These are phyloP conservation scores for Sorex maritimensis DNA, from an alignment of 2,797 vertebrate genomes.

Conservation along the genomic window DNA sequence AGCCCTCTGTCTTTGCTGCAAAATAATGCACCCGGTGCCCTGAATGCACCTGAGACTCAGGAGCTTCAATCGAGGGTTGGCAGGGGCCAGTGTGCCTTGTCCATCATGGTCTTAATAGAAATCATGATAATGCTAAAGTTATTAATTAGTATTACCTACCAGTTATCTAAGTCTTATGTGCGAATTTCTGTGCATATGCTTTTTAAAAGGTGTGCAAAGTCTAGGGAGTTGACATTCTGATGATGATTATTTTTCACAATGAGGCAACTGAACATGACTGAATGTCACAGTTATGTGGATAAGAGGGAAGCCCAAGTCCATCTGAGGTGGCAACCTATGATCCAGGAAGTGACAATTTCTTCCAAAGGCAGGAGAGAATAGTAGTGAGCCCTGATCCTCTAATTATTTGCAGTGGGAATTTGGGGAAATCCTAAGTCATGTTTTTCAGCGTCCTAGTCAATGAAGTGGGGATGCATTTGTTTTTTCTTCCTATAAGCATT, in stretches of 20 bases:
- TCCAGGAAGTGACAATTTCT: neutral
- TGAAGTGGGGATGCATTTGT: neutral
- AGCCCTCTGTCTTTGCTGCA: neutral
- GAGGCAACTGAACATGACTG: neutral
- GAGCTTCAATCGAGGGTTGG: neutral
- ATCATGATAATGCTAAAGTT: neutral
- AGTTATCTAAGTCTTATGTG: neutral
- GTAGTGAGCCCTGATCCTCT: fast-evolving
- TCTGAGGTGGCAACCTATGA: neutral
- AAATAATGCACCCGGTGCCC: neutral
- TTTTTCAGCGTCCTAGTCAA: neutral
- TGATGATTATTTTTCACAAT: too few relatives aligned
- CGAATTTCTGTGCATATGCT: neutral
- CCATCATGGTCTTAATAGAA: neutral
- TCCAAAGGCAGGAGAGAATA: neutral
- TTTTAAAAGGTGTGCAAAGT: neutral
- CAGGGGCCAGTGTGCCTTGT: too few relatives aligned
- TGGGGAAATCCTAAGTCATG: neutral
- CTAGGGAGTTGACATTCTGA: neutral
- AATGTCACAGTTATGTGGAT: neutral
- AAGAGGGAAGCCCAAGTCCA: too few relatives aligned
- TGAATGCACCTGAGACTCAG: neutral
- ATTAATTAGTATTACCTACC: too few relatives aligned
- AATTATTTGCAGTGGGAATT: neutral
- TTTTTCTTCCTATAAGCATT: neutral